phyloP scores from a whole-genome alignment of 2,888 invertebrate genomes.

The Patella ulyssiponensis region DNA sequence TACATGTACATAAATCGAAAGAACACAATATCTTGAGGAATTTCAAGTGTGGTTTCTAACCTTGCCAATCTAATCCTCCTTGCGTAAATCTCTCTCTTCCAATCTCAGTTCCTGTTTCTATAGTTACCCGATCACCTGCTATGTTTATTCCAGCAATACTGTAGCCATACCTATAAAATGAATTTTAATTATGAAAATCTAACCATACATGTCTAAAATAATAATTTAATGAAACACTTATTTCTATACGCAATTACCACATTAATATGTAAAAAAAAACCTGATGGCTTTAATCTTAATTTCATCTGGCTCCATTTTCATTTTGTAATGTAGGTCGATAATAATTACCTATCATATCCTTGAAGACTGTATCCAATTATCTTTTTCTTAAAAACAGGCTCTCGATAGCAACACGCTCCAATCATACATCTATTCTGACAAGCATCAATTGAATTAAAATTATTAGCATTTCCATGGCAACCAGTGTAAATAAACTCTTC shows the following conservation, averaged over 20 bases:
- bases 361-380: slow-evolving; percentile 56
- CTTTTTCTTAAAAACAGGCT: slow-evolving; percentile 40
- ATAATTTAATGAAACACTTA: too few species aligned
- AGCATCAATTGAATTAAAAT: slow-evolving; percentile 48
- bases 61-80: slow-evolving; percentile 63
- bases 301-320: not conserved
- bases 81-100: slow-evolving; percentile 49
- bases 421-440: slow-evolving; percentile 57
- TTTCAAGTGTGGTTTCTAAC: slow-evolving; percentile 35
- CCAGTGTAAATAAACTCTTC: slow-evolving; percentile 60
- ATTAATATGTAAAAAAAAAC: too few species aligned
- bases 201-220: not conserved
- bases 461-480: slow-evolving; percentile 62
- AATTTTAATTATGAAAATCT: too few species aligned
- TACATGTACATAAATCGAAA: not conserved
- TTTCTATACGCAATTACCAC: too few species aligned
- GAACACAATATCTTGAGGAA: not conserved
- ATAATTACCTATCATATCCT: slow-evolving; percentile 62
- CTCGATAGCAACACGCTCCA: slow-evolving; percentile 63
- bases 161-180: slow-evolving; percentile 60
- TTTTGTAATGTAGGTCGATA: not conserved
- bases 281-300: too few species aligned
- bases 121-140: slow-evolving; percentile 45
- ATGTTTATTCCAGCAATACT: slow-evolving; percentile 49
- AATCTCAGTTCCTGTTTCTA: slow-evolving; percentile 47